Conservation (phyloP, 2,888 invertebrate genomes). For the Drosophila setosimentum region DNA sequence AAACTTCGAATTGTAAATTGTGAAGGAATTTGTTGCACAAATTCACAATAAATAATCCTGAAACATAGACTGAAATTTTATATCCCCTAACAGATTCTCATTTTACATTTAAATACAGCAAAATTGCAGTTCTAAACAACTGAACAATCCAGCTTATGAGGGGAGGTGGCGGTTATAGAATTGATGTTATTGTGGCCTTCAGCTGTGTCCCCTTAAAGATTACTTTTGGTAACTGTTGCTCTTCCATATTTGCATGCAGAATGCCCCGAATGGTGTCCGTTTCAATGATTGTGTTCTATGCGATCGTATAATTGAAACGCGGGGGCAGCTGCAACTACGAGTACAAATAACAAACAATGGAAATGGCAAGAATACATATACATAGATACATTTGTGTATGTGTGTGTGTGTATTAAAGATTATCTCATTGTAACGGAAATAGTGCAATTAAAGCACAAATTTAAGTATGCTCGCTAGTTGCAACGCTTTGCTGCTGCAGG, state of each 20-base stretch:
- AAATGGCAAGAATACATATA: conserved; percentile 18
- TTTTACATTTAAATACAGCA: background rate
- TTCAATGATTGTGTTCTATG: conserved; percentile 50
- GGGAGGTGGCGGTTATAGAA: background rate
- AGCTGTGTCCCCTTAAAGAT: background rate
- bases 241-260: background rate
- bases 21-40: background rate
- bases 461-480: conserved; percentile 54
- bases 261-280: conserved; percentile 8
- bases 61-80: background rate
- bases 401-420: conserved; percentile 47
- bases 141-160: too few relatives aligned
- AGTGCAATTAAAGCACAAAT: conserved; percentile 81
- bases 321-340: conserved; percentile 22
- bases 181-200: background rate
- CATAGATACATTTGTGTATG: background rate
- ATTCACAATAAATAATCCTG: background rate
- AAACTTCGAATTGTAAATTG: background rate
- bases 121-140: background rate
- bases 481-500: conserved; percentile 19
- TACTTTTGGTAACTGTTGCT: background rate
- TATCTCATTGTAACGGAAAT: conserved; percentile 83
- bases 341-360: conserved; percentile 29
- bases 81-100: too few relatives aligned
- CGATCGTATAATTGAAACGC: conserved; percentile 32